phyloP scores from a whole-genome alignment of 2,113 vertebrate species.

The Ceratotherium simum region DNA sequence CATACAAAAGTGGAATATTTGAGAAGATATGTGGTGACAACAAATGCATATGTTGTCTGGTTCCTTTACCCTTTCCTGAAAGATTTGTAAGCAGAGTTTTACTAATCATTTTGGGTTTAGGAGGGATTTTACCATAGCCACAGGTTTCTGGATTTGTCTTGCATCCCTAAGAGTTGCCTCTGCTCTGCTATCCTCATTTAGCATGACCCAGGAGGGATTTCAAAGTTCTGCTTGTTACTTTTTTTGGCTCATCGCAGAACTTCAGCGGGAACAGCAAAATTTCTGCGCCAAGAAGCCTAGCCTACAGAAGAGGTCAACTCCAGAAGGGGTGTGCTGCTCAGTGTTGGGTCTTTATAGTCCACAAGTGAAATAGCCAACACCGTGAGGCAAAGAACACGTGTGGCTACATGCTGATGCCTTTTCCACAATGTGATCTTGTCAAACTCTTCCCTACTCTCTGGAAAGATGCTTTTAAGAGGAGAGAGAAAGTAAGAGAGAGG shows the following conservation, averaged over 20 bases:
- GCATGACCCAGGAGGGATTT: conserved; percentile 37
- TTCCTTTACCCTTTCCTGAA: neutral
- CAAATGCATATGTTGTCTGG: neutral
- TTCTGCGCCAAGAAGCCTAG: conserved; percentile 63
- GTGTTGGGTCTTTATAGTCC: conserved; percentile 57
- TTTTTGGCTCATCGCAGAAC: conserved; percentile 70
- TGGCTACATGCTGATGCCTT: neutral
- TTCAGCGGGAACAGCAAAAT: neutral
- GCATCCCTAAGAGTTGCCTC: neutral
- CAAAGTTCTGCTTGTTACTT: conserved; percentile 28
- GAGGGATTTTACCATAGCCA: neutral
- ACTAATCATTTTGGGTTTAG: neutral
- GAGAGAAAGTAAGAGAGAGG: neutral
- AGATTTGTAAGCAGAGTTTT: neutral
- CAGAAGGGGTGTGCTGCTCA: conserved; percentile 58
- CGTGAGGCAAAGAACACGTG: neutral
- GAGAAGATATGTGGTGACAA: neutral
- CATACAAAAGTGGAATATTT: neutral
- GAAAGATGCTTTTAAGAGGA: neutral
- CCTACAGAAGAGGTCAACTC: conserved; percentile 61
- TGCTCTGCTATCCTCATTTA: conserved; percentile 61
- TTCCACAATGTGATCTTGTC: neutral
- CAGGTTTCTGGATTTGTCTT: conserved; percentile 43
- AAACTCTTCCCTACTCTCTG: neutral
- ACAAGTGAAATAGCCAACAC: conserved; percentile 59